phyloP scores from a whole-genome alignment of 2,113 vertebrate species.

The Plecturocebus donacophilus region DNA sequence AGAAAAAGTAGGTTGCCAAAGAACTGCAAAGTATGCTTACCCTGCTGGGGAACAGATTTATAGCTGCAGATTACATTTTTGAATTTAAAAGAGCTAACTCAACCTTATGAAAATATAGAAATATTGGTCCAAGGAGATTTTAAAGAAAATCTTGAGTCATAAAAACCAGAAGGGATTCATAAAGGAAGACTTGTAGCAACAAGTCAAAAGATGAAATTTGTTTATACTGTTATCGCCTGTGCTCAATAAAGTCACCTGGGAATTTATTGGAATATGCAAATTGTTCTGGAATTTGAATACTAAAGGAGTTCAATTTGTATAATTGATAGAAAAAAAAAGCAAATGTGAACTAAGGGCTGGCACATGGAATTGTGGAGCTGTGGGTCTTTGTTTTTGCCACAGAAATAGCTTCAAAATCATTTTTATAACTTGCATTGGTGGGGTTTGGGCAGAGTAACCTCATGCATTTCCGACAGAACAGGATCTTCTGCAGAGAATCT shows the following conservation, averaged over 20 bases:
- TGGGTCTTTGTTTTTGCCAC: neutral
- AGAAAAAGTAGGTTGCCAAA: neutral
- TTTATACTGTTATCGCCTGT: neutral
- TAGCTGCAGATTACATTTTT: conserved; percentile 16
- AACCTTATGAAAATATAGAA: conserved; percentile 38
- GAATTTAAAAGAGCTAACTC: conserved; percentile 22
- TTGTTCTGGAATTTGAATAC: conserved; percentile 8
- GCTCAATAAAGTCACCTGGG: neutral
- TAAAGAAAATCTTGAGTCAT: conserved; percentile 46
- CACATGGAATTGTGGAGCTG: neutral
- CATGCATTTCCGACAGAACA: neutral
- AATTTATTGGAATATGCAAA: conserved; percentile 8
- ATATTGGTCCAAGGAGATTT: conserved; percentile 27
- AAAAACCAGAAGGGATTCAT: neutral
- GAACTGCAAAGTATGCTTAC: neutral
- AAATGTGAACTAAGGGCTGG: neutral
- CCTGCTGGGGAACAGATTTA: neutral
- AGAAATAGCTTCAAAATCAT: neutral
- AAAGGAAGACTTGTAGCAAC: conserved; percentile 33
- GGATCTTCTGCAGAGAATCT: neutral
- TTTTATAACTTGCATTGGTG: neutral
- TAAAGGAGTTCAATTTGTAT: neutral
- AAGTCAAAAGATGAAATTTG: conserved; percentile 35
- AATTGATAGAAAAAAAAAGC: neutral
- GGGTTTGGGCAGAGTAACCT: neutral